Conservation (phyloP, 2,113 vertebrate genomes). For the Zapus hudsonius region DNA sequence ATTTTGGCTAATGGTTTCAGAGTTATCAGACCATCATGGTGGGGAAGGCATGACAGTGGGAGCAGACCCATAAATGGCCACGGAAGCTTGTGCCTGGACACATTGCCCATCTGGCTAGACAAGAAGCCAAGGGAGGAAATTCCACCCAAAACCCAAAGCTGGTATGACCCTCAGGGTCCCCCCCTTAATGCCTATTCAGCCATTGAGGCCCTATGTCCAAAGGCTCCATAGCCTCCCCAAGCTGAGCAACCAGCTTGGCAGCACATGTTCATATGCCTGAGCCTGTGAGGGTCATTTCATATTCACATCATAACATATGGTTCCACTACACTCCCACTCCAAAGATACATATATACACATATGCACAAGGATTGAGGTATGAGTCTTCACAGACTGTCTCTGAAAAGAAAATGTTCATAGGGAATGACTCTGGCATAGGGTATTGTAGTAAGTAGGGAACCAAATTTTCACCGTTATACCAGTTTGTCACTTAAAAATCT, state of each 20-base stretch:
- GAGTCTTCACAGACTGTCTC: not conserved
- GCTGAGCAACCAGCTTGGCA: not conserved
- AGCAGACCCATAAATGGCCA: not conserved
- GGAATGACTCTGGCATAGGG: not conserved
- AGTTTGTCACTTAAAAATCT: conserved; percentile 35
- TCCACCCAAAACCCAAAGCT: not conserved
- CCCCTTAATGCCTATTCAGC: not conserved
- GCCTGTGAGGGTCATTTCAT: not conserved
- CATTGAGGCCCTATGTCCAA: not conserved
- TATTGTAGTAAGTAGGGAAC: not conserved
- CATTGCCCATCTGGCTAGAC: not conserved
- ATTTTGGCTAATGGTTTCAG: not conserved
- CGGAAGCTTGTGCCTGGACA: not conserved
- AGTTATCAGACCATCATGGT: not conserved
- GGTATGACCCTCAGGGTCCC: not conserved
- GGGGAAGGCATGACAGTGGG: not conserved
- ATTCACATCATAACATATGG: not conserved
- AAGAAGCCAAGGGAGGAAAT: not conserved
- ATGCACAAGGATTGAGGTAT: not conserved
- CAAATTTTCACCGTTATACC: not conserved
- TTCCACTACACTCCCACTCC: not conserved
- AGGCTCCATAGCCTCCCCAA: not conserved
- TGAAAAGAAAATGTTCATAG: not conserved
- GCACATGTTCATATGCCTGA: not conserved
- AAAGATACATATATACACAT: not conserved